Evolutionary conservation across 1,140 invertebrate genomes (phyloP), one percentile per base, ranked within the genome.

Genomic region (Drosophila athabasca): DNA sequence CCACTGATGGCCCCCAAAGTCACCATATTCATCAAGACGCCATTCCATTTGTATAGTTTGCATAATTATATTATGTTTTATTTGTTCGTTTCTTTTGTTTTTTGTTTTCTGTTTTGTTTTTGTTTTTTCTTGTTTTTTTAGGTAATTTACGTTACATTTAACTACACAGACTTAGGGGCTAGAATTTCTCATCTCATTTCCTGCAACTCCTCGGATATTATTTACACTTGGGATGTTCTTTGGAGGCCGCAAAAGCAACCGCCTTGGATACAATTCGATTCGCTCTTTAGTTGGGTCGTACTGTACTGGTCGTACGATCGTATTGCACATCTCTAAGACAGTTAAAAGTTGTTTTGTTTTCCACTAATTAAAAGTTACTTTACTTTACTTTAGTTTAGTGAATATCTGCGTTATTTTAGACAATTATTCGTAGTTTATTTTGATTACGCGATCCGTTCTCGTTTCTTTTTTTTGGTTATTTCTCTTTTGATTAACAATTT

Each of bases 31-130:
- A 60, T 51, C 49, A 61, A 71, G 67, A 53, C 41, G 24, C 13
- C 6, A 19, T 26, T n/a, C 22, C 9, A 1, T 53, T 44, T 64
- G 76, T 65, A 51, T 79, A 62, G 75, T 87, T 85, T 82, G 78
- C 82, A 87, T 87, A 87, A 87, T 87, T 87, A 69, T 88, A 87
- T 87, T 87, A 87, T 87, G 82, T 79, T 85, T 77, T 77, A 76
- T 80, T 87, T 66, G 53, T 87, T 79, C 73, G 51, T 81, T 79
- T 67, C 72, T 77, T 58, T 57, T 70, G 65, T 58, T 81, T 62
- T 62, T 50, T 75, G 53, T 68, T 57, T 81, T n/a, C n/a, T 57
- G 53, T 77, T 58, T 68, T 62, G 62, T 53, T 52, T 65, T 52
- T 62, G 73, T 60, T 58, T 59, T 75, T 57, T 50, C n/a, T n/a